phyloP scores from a whole-genome alignment of 2,113 vertebrate species.

The Pandion haliaetus region DNA sequence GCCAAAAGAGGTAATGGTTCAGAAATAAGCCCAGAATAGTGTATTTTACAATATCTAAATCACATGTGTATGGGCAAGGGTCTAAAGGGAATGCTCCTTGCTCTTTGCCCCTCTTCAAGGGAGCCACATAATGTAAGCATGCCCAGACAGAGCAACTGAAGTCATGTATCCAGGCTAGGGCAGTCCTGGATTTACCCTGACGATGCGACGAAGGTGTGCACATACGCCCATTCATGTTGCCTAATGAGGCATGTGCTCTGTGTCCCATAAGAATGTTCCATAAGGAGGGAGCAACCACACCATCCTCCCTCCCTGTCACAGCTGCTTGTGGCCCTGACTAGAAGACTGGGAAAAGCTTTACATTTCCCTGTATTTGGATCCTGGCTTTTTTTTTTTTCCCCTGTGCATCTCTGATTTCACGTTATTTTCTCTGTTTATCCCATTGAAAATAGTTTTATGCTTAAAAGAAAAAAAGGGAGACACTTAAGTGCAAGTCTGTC shows the following conservation, averaged over 20 bases:
- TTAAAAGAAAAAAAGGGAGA: not conserved
- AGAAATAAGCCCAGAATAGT: not conserved
- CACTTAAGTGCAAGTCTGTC: not conserved
- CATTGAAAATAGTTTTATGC: not conserved
- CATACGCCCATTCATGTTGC: not conserved
- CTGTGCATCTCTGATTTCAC: not conserved
- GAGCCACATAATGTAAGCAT: not conserved
- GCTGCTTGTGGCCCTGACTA: not conserved
- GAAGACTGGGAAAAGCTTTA: not conserved
- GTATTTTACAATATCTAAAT: not conserved
- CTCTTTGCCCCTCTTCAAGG: not conserved
- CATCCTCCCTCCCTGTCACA: not conserved
- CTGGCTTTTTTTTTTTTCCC: not conserved
- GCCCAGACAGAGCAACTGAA: not conserved
- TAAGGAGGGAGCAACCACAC: not conserved
- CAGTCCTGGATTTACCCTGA: not conserved
- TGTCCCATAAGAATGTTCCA: not conserved
- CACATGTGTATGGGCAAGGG: not conserved
- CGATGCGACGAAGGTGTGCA: not conserved
- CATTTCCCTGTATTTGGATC: not conserved
- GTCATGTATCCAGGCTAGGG: not conserved
- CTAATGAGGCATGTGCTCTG: not conserved
- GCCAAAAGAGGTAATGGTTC: not conserved
- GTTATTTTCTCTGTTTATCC: not conserved
- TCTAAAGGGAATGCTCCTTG: not conserved